Conservation (phyloP, 2,113 vertebrate genomes). For the Sinocyclocheilus anshuiensis region DNA sequence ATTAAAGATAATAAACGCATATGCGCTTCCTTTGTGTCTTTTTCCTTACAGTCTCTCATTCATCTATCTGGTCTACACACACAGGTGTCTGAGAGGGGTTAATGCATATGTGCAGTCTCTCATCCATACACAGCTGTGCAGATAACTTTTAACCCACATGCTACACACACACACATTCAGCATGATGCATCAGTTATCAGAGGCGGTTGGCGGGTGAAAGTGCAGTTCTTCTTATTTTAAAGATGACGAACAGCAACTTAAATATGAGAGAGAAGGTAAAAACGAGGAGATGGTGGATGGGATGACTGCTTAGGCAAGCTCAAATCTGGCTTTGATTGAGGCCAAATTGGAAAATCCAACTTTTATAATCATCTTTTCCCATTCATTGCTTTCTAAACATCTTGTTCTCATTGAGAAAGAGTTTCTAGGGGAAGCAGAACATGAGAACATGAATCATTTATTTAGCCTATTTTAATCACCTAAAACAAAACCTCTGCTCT, state of each 20-base stretch:
- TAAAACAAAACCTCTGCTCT: not conserved
- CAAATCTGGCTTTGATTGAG: not conserved
- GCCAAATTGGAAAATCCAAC: not conserved
- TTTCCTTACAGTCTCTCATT: conserved; percentile 35
- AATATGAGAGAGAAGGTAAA: not conserved
- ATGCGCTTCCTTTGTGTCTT: conserved; percentile 29
- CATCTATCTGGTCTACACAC: conserved; percentile 14
- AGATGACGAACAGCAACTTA: not conserved
- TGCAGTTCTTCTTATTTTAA: not conserved
- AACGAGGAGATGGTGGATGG: not conserved
- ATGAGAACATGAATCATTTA: not conserved
- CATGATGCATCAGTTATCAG: conserved; percentile 5
- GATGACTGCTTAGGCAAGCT: not conserved
- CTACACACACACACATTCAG: not conserved
- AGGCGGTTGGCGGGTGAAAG: not conserved
- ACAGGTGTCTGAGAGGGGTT: conserved; percentile 19
- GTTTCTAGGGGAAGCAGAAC: not conserved
- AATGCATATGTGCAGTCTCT: conserved; percentile 28
- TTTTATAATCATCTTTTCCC: conserved; percentile 21
- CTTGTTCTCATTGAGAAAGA: conserved; percentile 6
- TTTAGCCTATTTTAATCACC: conserved; percentile 12
- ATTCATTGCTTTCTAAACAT: conserved; percentile 10
- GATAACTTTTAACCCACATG: conserved; percentile 26
- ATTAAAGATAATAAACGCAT: conserved; percentile 55
- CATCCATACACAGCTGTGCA: conserved; percentile 33